Conservation (phyloP, 2,113 vertebrate species). For the Ammospiza caudacuta region DNA sequence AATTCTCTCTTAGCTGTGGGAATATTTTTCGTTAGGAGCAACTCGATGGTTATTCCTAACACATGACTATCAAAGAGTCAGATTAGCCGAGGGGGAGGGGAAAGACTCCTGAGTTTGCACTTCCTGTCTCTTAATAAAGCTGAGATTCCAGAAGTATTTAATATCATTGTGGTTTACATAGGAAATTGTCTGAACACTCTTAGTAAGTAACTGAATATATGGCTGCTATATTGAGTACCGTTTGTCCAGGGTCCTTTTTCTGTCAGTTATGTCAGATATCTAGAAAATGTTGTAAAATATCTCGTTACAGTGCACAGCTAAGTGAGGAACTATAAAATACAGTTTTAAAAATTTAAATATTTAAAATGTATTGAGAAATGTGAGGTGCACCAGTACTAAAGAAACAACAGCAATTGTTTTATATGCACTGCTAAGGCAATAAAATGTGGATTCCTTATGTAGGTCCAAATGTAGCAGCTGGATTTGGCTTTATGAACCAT, state of each 20-base stretch:
- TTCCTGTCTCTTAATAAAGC: constrained; percentile 79
- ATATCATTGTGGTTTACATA: constrained; percentile 77
- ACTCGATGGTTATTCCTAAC: constrained; percentile 76
- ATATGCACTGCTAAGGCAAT: constrained; percentile 76
- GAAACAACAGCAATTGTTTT: constrained; percentile 83
- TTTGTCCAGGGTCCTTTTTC: constrained; percentile 66
- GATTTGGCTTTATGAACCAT: constrained; percentile 87
- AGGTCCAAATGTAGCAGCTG: constrained; percentile 86
- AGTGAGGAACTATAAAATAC: constrained; percentile 69
- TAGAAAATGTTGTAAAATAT: constrained; percentile 73
- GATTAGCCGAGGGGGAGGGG: constrained; percentile 69
- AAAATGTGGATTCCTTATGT: constrained; percentile 84
- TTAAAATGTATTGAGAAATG: constrained; percentile 64
- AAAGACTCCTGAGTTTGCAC: constrained; percentile 70
- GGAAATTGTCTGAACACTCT: constrained; percentile 76
- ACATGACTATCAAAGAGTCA: constrained; percentile 79
- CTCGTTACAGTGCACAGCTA: constrained; percentile 59
- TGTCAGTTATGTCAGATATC: constrained; percentile 66
- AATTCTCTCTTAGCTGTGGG: constrained; percentile 74
- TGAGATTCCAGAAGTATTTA: constrained; percentile 78
- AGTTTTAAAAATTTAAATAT: constrained; percentile 65
- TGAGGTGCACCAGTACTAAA: constrained; percentile 68
- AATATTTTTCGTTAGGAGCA: constrained; percentile 70
- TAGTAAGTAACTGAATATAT: constrained; percentile 69
- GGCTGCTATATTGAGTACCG: constrained; percentile 45